Conservation (phyloP, 2,888 invertebrate genomes). For the Noctua janthina region DNA sequence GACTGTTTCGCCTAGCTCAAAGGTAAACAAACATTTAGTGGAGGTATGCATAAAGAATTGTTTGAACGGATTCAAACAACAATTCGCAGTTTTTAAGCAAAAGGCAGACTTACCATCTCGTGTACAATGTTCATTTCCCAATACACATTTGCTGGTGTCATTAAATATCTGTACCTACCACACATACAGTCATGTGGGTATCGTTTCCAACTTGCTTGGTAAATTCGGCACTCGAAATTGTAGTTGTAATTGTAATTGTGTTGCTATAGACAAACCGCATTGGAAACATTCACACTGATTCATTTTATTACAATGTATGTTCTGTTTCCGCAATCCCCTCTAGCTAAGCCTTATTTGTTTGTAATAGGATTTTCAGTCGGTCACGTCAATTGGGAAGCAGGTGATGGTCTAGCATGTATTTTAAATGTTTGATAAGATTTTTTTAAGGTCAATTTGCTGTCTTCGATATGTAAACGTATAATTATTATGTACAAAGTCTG, state of each 20-base stretch:
- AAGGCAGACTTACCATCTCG: not conserved
- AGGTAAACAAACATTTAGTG: not conserved
- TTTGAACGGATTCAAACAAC: not conserved
- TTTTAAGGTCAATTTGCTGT: too few species aligned
- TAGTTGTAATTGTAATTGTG: not conserved
- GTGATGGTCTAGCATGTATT: not conserved
- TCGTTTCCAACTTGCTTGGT: conserved; percentile 25
- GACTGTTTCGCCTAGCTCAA: not conserved
- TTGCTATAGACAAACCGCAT: conserved; percentile 37
- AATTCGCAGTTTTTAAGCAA: not conserved
- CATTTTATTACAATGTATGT: not conserved
- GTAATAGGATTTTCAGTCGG: not conserved
- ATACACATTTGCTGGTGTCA: conserved; percentile 17
- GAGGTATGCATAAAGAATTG: not conserved
- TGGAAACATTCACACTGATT: conserved; percentile 22
- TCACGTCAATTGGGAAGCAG: too few species aligned
- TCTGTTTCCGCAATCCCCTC: not conserved
- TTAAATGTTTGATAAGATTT: too few species aligned
- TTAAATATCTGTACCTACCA: conserved; percentile 19
- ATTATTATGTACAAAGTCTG: too few species aligned
- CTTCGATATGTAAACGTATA: too few species aligned
- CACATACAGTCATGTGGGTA: conserved; percentile 20
- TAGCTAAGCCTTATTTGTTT: conserved; percentile 3
- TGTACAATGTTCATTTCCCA: not conserved
- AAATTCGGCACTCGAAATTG: conserved; percentile 35